Base-by-base conservation (phyloP, 2,888 invertebrate genomes). In the Pheosia gnoma region DNA sequence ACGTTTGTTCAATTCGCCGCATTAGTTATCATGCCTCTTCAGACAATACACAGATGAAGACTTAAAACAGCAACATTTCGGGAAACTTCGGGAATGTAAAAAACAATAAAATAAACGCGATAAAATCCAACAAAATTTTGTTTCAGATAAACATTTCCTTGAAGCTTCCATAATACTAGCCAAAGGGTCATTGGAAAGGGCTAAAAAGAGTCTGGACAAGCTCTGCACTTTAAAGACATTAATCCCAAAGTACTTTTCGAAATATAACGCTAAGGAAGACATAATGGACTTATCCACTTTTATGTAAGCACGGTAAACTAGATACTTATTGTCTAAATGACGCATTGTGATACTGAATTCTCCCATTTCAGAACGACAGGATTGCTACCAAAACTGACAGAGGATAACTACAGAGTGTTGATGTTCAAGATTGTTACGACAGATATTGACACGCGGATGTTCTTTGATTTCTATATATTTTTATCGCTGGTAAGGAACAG, bases 161-260 rank as follows among this genome's bases (percentile, higher is more conserved):
- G 81, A 79, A 59, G 68, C 72, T 39, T 60, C 62, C 8, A 71
- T 81, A 37, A 75, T 81, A 52, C 55, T 67, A 6, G 63, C 66
- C 13, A 80, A 81, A 58, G 79, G 82, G 1, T 81, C 80, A 0
- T 58, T 81, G 13, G 80, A 82, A 59, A 63, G 70, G 43, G 70
- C 78, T 0, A 81, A 81, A 59, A 54, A 11, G 9, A 71, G 75
- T 9, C 57, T 81, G 38, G 81, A 81, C 58, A 75, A 66, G 51
- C 60, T 72, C 37, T 77, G 75, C 56, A 77, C 79, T 0, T 51
- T 72, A 5, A 69, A 70, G 47, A 75, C 72, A 5, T 55, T 76
- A n/a, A 62, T 65, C 10, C 38, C 56, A 7, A 37, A 56, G 10
- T 43, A 25, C 25, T 56, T 56, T 25, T 10, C 37, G 6, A 41